Base-by-base conservation (phyloP, 2,113 vertebrate species). In the Struthio camelus region DNA sequence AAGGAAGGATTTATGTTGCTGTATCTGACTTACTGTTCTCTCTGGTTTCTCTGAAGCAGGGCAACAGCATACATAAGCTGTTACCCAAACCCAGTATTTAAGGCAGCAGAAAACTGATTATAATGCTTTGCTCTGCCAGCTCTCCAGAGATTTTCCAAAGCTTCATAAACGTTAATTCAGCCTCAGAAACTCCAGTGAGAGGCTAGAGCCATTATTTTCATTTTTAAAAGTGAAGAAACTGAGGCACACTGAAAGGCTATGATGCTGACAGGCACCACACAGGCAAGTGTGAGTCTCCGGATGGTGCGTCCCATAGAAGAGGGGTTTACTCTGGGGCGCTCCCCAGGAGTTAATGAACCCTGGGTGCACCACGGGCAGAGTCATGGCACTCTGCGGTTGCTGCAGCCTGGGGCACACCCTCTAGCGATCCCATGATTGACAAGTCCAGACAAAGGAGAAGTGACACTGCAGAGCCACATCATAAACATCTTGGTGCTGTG, bases 121-220 rank as follows among this genome's bases (percentile, higher is more conserved):
- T 30, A 50, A 38, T 62, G 27, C 24, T 70, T 5, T 32, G 16
- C 34, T 88, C 38, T 94, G 62, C 28, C 73, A 94, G 73, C 17
- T 80, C 87, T 93, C 50, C 24, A 82, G 75, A 87, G 48, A 61
- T 73, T 27, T 46, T 90, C 1, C 30, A 90, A 53, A 38, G 42
- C 38, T 80, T 94, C 11, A 10, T 87, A 85, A 89, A 87, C 76
- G 50, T 82, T 93, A 91, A 80, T 85, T 94, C 81, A 83, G 59
- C 9, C 78, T 93, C 66, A 85, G 62, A 94, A 94, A 48, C 22
- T 22, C 48, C 0, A 2, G 5, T 87, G 75, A 94, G 62, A 70
- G 44, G 69, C 38, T 69, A 54, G 12, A 82, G 62, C 30, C 44
- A 77, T 53, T 64, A 40, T 76, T 79, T 71, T 67, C 0, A 19